A percentile compares a stretch with the other conserved stretches of the same genome.
Conservation (phyloP, 2,888 invertebrate species). For the Cyclophora albipunctata region DNA sequence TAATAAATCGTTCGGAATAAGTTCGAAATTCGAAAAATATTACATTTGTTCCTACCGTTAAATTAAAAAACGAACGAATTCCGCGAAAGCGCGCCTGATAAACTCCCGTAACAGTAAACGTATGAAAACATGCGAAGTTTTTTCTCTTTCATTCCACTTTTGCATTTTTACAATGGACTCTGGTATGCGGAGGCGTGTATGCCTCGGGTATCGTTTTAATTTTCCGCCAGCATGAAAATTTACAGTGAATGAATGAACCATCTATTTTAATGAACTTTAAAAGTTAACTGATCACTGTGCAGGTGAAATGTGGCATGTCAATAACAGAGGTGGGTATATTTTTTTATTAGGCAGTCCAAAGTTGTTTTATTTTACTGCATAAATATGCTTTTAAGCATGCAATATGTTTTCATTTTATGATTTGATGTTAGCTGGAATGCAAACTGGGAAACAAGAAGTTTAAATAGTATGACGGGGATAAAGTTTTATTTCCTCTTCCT, state of each 20-base stretch:
- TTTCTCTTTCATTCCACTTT: slow-evolving; percentile 46
- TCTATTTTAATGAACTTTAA: slow-evolving; percentile 74
- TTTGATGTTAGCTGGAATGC: no score
- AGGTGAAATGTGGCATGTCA: slow-evolving; percentile 22
- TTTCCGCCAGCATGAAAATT: slow-evolving; percentile 68
- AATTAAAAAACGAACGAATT: slow-evolving; percentile 25
- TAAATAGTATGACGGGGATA: no score
- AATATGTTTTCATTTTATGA: no score
- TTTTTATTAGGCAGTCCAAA: no score
- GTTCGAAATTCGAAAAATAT: no score
- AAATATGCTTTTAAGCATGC: no score
- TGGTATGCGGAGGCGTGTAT: slow-evolving; percentile 19
- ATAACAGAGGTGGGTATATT: slow-evolving; percentile 11
- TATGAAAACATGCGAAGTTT: slow-evolving; percentile 51
- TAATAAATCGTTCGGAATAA: slow-evolving; percentile 15
- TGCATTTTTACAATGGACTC: slow-evolving; percentile 44
- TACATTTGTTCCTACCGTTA: no score
- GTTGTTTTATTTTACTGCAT: no score
- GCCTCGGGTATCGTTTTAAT: slow-evolving; percentile 72
- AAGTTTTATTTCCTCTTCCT: no score
- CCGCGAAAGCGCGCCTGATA: slow-evolving; percentile 36
- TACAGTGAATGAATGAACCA: slow-evolving; percentile 67
- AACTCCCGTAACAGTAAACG: slow-evolving; percentile 50
- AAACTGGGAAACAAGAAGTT: no score
- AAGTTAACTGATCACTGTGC: slow-evolving; percentile 65